Percentiles rank a stretch among this genome's conserved stretches.
phyloP scores from a whole-genome alignment of 2,113 vertebrate genomes.

The cattle (Bos taurus) region ARS-UCD2.0 NC_037350.1:32490501-32491000 shows the following conservation, averaged over 20 bases:
- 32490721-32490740: neutral
- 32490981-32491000: neutral
- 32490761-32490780: neutral
- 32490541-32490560: neutral
- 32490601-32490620: neutral
- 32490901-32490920: conserved; percentile 56
- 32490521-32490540: neutral
- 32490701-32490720: neutral
- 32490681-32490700: neutral
- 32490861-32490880: conserved; percentile 65
- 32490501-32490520: neutral
- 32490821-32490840: conserved; percentile 71
- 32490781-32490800: neutral
- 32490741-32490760: neutral
- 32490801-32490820: conserved; percentile 47
- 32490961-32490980: conserved; percentile 46
- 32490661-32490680: neutral
- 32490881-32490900: conserved; percentile 56
- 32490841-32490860: conserved; percentile 56
- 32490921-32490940: conserved; percentile 56
- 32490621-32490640: neutral
- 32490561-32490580: neutral
- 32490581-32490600: neutral
- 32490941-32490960: conserved; percentile 66
- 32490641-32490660: neutral